Evolutionary conservation across 2,113 vertebrate genomes (phyloP).

Genomic region (Tragelaphus buxtoni): DNA sequence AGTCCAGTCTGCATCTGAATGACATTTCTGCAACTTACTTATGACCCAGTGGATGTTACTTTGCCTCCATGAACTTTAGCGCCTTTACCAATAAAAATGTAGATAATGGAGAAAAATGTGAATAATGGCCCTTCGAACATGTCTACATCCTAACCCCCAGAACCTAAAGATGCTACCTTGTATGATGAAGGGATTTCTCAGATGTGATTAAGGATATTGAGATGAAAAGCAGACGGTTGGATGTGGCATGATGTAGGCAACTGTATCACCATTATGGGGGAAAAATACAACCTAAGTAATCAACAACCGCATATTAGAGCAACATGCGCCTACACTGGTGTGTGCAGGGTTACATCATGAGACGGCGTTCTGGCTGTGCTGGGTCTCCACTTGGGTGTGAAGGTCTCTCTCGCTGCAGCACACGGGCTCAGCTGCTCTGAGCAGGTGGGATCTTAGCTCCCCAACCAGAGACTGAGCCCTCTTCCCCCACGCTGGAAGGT

Average conservation of each 20-base stretch:
- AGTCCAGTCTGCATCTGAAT: neutral
- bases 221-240: neutral
- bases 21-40: neutral
- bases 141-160: neutral
- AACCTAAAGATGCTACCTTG: neutral
- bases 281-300: neutral
- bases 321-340: neutral
- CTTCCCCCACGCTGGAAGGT: neutral
- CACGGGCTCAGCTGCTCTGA: neutral
- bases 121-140: neutral
- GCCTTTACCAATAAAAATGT: neutral
- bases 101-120: neutral
- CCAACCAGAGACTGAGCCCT: neutral
- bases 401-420: neutral
- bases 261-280: neutral
- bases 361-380: rapidly evolving
- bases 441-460: neutral
- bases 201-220: neutral
- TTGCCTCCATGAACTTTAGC: neutral
- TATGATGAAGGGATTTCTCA: neutral
- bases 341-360: neutral
- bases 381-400: neutral
- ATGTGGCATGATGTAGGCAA: neutral
- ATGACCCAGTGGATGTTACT: neutral
- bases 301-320: neutral